Evolutionary conservation across 1,140 invertebrate species (phyloP).

Genomic region (Drosophila burlai): DNA sequence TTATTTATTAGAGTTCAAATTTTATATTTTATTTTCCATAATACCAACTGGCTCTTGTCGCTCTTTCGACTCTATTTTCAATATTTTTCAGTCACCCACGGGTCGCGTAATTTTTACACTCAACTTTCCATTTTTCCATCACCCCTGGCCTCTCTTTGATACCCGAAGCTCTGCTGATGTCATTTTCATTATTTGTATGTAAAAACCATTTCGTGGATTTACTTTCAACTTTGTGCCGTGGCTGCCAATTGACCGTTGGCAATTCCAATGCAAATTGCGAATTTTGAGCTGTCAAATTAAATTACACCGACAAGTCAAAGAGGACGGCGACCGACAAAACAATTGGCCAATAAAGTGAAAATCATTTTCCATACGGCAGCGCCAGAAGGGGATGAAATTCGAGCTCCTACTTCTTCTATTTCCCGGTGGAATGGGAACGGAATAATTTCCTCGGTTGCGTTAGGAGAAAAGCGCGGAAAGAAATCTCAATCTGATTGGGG

Average conservation of each 20-base stretch:
- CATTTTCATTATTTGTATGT: conserved; percentile 72
- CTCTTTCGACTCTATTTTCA: conserved; percentile 24
- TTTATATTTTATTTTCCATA: background rate
- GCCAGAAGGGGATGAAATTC: background rate
- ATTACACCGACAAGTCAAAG: conserved; percentile 53
- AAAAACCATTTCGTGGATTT: conserved; percentile 68
- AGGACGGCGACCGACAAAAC: conserved; percentile 30
- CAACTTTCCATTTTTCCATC: conserved; percentile 5
- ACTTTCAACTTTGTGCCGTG: conserved; percentile 43
- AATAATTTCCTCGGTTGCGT: conserved; percentile 1
- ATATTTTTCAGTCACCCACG: conserved; percentile 41
- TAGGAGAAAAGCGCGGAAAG: conserved; percentile 15
- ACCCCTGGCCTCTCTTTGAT: background rate
- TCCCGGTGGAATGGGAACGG: conserved; percentile 1
- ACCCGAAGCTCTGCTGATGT: conserved; percentile 32
- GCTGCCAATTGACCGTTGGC: conserved; percentile 32
- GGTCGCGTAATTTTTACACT: conserved; percentile 28
- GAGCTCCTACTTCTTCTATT: conserved; percentile 2
- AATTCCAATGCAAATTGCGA: conserved; percentile 47
- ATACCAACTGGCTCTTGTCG: background rate
- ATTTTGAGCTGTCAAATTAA: conserved; percentile 56
- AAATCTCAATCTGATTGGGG: conserved; percentile 28
- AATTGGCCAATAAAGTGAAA: conserved; percentile 37
- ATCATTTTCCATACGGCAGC: conserved; percentile 34
- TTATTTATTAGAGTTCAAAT: background rate